Evolutionary conservation across 2,888 invertebrate genomes (phyloP), one percentile per base, ranked within the genome.

Genomic region (Nemurella pictetii): DNA sequence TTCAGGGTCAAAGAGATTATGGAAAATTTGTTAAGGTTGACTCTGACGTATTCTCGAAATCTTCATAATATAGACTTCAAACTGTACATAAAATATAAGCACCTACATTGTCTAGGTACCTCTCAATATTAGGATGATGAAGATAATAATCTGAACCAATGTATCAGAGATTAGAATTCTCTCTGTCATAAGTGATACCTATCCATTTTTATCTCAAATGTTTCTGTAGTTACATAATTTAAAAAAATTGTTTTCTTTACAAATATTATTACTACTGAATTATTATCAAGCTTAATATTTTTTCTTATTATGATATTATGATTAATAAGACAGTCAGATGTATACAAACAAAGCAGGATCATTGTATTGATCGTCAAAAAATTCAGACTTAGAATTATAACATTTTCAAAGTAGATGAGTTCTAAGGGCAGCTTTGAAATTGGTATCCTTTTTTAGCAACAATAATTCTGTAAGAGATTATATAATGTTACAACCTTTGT

Each of bases 241-340:
- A 75, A 26, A 78, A 12, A n/a, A 20, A 7, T 25, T 83, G n/a
- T 27, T 75, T 29, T 32, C 25, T 35, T 29, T 35, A 29, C 29
- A 83, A 35, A 29, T 32, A 85, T 84, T 28, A 84, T 29, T 72
- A 74, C 2, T 83, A 73, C 73, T 30, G 36, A 25, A 78, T 83
- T 75, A 26, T 75, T 25, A 27, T 27, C 28, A 81, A 72, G 55
- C 84, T 72, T 36, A 77, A 26, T 83, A 30, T 85, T 86, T 90
- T 91, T 89, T 89, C 26, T 1, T 75, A 2, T 28, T 28, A 25
- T 75, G 75, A n/a, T n/a, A n/a, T n/a, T n/a, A n/a, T n/a, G n/a
- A n/a, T n/a, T n/a, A n/a, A n/a, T n/a, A n/a, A n/a, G n/a, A n/a
- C n/a, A n/a, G n/a, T n/a, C n/a, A n/a, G n/a, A n/a, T n/a, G n/a